These are phyloP conservation scores for Dunckerocampus dactyliophorus DNA, from an alignment of 2,113 vertebrate genomes.

Conservation along the genomic window DNA sequence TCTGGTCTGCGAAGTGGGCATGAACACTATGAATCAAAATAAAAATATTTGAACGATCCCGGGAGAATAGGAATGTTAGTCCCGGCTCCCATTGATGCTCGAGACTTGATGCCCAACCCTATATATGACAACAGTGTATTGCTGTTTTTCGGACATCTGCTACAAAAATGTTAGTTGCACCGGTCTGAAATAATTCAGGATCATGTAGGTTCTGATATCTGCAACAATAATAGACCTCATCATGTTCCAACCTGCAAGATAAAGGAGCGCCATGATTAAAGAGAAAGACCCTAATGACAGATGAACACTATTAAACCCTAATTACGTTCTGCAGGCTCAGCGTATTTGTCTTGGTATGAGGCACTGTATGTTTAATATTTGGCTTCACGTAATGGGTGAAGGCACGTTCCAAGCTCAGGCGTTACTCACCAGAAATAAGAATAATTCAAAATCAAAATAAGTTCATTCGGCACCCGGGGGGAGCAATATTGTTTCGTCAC, in stretches of 20 bases:
- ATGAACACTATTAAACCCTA: constrained; percentile 69
- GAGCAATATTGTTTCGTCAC: constrained; percentile 61
- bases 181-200: too few species aligned
- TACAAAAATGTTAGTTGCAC: too few species aligned
- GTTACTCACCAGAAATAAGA: constrained; percentile 50
- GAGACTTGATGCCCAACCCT: too few species aligned
- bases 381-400: constrained; percentile 43
- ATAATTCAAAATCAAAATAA: constrained; percentile 56
- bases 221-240: too few species aligned
- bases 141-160: too few species aligned
- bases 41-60: too few species aligned
- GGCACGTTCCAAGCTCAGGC: constrained; percentile 16
- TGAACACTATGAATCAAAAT: too few species aligned
- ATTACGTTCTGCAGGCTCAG: constrained; percentile 67
- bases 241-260: constrained; percentile 51
- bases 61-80: too few species aligned
- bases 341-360: constrained; percentile 63
- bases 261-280: constrained; percentile 63
- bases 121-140: too few species aligned
- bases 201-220: too few species aligned
- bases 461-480: constrained; percentile 54
- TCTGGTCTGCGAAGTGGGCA: too few species aligned
- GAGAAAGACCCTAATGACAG: constrained; percentile 63
- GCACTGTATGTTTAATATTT: constrained; percentile 63
- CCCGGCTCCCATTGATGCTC: too few species aligned